phyloP scores from a whole-genome alignment of 2,888 invertebrate species.

The Scaptomyza flava region DNA sequence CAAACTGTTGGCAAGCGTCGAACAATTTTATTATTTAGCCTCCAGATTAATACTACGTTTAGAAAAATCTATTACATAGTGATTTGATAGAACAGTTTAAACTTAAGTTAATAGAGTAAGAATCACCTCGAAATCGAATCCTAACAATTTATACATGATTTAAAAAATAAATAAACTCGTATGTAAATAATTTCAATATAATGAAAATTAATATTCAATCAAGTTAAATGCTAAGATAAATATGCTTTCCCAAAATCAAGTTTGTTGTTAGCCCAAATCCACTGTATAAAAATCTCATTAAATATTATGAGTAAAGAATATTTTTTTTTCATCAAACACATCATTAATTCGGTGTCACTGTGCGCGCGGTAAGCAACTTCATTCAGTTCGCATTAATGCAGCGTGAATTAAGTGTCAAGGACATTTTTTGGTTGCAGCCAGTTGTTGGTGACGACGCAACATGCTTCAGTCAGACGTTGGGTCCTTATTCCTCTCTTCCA shows the following conservation, averaged over 20 bases:
- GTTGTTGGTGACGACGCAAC: conserved; percentile 67
- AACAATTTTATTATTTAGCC: too few species aligned
- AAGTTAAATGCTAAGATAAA: too few species aligned
- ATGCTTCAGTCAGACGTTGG: conserved; percentile 65
- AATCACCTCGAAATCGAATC: too few species aligned
- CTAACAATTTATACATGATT: too few species aligned
- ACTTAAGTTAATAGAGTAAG: too few species aligned
- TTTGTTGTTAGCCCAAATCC: neutral
- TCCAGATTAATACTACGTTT: too few species aligned
- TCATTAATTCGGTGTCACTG: conserved; percentile 44
- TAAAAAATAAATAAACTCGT: too few species aligned
- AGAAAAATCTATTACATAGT: too few species aligned
- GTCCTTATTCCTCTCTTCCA: conserved; percentile 2
- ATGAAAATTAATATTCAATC: too few species aligned
- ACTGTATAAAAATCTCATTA: neutral
- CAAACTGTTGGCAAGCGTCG: conserved; percentile 1
- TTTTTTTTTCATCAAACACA: neutral
- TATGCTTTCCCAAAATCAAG: neutral
- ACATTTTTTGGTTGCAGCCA: conserved; percentile 75
- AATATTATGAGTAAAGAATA: neutral
- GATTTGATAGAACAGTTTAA: too few species aligned
- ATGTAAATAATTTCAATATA: too few species aligned
- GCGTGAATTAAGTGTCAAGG: conserved; percentile 81
- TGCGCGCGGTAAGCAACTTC: conserved; percentile 69
- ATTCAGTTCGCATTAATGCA: conserved; percentile 79